Percentiles rank a stretch among this genome's conserved stretches.
Conservation (phyloP, 2,797 vertebrate genomes). For the Takifugu ocellatus region DNA sequence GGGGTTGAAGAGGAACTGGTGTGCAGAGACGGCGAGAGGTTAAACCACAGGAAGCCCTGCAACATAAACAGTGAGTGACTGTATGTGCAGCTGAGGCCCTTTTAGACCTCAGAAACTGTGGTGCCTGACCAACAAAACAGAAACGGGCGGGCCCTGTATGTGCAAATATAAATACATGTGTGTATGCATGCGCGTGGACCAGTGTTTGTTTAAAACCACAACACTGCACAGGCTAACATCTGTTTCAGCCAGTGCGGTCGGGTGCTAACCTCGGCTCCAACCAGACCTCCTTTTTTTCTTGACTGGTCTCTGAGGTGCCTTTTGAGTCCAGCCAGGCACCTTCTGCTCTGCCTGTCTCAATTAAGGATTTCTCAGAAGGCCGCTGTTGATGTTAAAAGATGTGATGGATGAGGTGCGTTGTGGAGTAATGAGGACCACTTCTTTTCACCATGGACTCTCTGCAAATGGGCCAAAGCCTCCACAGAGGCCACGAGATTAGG, state of each 20-base stretch:
- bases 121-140: conserved; percentile 41
- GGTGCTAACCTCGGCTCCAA: conserved; percentile 34
- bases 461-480: conserved; percentile 7
- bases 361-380: conserved; percentile 43
- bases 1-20: neutral
- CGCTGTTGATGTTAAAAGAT: conserved; percentile 15
- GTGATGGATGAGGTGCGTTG: conserved; percentile 13
- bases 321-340: conserved; percentile 31
- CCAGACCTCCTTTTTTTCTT: conserved; percentile 32
- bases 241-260: conserved; percentile 52
- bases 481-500: neutral
- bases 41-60: conserved; percentile 55
- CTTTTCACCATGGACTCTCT: conserved; percentile 20
- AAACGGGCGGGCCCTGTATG: conserved; percentile 24
- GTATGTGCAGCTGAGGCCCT: conserved; percentile 50
- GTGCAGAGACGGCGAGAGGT: conserved; percentile 20
- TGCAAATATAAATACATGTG: conserved; percentile 26
- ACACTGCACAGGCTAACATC: conserved; percentile 51
- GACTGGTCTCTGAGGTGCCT: conserved; percentile 37
- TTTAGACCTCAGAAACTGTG: conserved; percentile 49
- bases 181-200: conserved; percentile 30
- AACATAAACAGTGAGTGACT: conserved; percentile 58
- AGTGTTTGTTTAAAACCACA: conserved; percentile 66
- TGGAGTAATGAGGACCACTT: conserved; percentile 12
- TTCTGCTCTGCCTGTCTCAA: conserved; percentile 44